These are phyloP conservation scores for Metacarcinus magister DNA, from an alignment of 2,888 invertebrate species.

Conservation along the genomic window DNA sequence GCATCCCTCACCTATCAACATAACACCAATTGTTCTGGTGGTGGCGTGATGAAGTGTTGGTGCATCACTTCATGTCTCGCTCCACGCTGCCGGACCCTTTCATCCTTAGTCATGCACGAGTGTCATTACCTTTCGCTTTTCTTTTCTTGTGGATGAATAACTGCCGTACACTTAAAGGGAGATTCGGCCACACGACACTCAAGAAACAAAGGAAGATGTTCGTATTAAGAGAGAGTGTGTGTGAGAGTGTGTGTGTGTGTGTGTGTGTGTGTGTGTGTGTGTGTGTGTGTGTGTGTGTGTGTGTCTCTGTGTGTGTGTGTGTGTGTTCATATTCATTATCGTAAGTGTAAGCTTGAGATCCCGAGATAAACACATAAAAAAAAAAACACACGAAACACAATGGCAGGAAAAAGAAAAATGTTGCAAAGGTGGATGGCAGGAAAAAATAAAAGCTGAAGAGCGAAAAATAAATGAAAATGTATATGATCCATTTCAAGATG, in stretches of 20 bases:
- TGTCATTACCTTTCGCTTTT: no score
- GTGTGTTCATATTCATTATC: not conserved
- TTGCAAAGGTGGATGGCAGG: not conserved
- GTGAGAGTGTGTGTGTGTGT: conserved; percentile 55
- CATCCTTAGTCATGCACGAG: no score
- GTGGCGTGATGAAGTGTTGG: no score
- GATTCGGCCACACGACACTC: no score
- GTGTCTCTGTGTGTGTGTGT: not conserved
- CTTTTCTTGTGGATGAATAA: no score
- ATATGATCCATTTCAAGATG: conserved; percentile 11
- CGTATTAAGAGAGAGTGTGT: conserved; percentile 35
- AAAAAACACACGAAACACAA: not conserved
- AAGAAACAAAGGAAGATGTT: no score
- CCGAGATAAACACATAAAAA: not conserved
- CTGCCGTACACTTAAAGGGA: no score
- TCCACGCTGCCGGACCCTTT: no score
- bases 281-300: conserved; percentile 51
- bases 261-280: conserved; percentile 59
- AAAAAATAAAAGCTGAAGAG: no score
- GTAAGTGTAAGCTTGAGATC: conserved; percentile 38
- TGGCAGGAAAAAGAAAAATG: not conserved
- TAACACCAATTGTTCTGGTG: no score
- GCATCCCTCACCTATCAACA: no score
- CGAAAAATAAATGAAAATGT: not conserved
- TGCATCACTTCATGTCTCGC: no score